Percentiles rank a stretch among this genome's conserved stretches.
These are phyloP conservation scores for Saccopteryx bilineata DNA, from an alignment of 2,113 vertebrate genomes.

Conservation along the genomic window DNA sequence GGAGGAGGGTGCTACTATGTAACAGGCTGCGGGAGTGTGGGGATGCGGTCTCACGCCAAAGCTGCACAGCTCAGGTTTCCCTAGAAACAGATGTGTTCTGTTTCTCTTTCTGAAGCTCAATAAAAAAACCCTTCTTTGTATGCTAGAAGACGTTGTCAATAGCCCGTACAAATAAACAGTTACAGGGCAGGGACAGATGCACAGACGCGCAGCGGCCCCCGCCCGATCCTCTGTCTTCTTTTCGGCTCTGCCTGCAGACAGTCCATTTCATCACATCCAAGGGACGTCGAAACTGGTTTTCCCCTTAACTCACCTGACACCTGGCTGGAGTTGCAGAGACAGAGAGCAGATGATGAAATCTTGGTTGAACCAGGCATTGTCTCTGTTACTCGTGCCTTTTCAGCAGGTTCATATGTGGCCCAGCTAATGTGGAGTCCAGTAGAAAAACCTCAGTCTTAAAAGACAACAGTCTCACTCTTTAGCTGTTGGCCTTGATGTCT, in stretches of 20 bases:
- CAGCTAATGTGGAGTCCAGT: slow-evolving; percentile 59
- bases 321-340: slow-evolving; percentile 61
- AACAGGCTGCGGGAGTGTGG: background rate
- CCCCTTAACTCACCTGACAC: slow-evolving; percentile 60
- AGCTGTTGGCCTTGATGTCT: slow-evolving; percentile 9
- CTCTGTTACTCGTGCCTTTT: background rate
- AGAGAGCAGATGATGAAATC: slow-evolving; percentile 73
- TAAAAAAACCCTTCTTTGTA: slow-evolving; percentile 75
- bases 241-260: slow-evolving; percentile 74
- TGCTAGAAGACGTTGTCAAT: slow-evolving; percentile 61
- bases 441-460: slow-evolving; percentile 57
- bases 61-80: slow-evolving; percentile 83
- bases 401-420: slow-evolving; percentile 56
- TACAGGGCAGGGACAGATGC: slow-evolving; percentile 78
- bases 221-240: slow-evolving; percentile 78
- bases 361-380: background rate
- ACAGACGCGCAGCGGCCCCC: slow-evolving; percentile 75
- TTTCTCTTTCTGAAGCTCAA: slow-evolving; percentile 70
- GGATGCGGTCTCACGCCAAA: slow-evolving; percentile 59
- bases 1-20: slow-evolving; percentile 61
- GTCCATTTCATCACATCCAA: slow-evolving; percentile 68
- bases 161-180: slow-evolving; percentile 78
- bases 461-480: slow-evolving; percentile 60
- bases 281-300: slow-evolving; percentile 74
- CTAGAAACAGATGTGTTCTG: slow-evolving; percentile 81